Evolutionary conservation across 2,888 invertebrate genomes (phyloP).

Genomic region (Ophraella communa): DNA sequence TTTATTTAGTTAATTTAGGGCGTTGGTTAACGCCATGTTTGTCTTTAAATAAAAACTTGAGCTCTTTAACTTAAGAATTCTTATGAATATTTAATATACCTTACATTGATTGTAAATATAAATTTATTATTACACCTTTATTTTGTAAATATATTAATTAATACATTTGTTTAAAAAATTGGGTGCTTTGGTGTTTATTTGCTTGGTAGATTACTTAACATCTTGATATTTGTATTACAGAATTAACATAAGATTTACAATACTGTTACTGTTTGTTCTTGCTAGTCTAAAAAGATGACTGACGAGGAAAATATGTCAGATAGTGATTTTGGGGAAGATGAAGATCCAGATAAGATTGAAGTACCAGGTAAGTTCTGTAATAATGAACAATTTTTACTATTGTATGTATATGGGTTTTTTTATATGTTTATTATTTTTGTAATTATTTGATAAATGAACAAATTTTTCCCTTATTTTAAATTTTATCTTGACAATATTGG

Average conservation of each 20-base stretch:
- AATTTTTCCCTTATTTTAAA: too few species aligned
- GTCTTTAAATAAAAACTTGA: conserved; percentile 52
- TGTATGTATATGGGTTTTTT: too few species aligned
- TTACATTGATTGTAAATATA: conserved; percentile 28
- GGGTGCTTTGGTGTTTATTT: conserved; percentile 19
- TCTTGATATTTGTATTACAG: conserved; percentile 34
- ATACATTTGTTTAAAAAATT: conserved; percentile 1
- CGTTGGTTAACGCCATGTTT: conserved; percentile 61
- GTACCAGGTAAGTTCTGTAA: conserved; percentile 72
- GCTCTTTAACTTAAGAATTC: conserved; percentile 31
- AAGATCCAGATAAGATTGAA: conserved; percentile 90
- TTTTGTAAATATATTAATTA: conserved; percentile 3
- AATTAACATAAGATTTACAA: conserved; percentile 28
- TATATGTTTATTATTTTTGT: too few species aligned
- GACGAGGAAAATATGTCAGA: conserved; percentile 64
- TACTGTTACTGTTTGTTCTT: conserved; percentile 39
- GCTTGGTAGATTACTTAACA: conserved; percentile 37
- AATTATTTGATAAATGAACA: too few species aligned
- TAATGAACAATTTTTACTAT: too few species aligned
- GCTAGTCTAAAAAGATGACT: conserved; percentile 54
- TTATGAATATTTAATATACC: conserved; percentile 41
- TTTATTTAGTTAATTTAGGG: conserved; percentile 49
- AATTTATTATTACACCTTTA: conserved; percentile 19
- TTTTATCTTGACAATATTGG: too few species aligned
- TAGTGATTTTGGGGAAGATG: conserved; percentile 84